Conservation (phyloP, 2,797 vertebrate genomes). For the Myoxocephalus aenaeus region DNA sequence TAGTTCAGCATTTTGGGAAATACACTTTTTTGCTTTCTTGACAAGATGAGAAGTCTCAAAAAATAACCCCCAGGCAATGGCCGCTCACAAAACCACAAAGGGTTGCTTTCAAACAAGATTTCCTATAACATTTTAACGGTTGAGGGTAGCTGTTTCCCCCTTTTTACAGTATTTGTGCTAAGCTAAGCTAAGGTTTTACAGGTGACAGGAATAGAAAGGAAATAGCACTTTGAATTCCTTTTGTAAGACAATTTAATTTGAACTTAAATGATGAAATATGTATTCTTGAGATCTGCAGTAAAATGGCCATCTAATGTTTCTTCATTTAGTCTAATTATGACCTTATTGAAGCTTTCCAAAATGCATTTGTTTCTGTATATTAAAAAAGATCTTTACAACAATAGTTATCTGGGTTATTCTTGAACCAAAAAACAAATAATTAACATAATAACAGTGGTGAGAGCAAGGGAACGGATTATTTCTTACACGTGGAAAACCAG, state of each 20-base stretch:
- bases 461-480: neutral
- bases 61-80: neutral
- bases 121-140: neutral
- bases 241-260: neutral
- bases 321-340: neutral
- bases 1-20: neutral
- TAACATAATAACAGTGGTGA: neutral
- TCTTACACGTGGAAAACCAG: neutral
- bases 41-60: neutral
- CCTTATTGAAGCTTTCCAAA: neutral
- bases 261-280: neutral
- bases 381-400: neutral
- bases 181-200: neutral
- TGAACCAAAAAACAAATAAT: neutral
- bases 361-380: neutral
- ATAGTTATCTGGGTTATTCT: neutral
- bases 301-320: neutral
- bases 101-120: neutral
- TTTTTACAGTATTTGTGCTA: neutral
- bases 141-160: neutral
- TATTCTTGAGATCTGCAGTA: neutral
- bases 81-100: neutral
- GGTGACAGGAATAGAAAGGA: neutral
- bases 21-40: neutral
- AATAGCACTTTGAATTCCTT: neutral